These are phyloP conservation scores for Microdon myrmicae DNA, from an alignment of 2,888 invertebrate species.

Conservation along the genomic window DNA sequence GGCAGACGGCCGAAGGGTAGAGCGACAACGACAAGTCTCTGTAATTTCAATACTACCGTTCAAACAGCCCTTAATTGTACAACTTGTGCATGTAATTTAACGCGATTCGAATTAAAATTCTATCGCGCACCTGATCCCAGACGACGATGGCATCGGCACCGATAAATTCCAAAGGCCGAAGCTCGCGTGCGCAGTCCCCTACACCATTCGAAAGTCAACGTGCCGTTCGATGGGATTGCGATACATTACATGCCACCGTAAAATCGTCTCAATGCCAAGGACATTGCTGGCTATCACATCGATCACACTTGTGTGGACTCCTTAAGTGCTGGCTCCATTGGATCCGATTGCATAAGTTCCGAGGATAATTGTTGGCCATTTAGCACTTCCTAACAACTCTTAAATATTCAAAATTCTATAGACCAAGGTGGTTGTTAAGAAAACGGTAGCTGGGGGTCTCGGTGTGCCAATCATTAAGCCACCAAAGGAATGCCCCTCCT, in stretches of 20 bases:
- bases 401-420: constrained; percentile 52
- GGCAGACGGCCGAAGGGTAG: neutral
- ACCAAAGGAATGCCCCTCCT: constrained; percentile 32
- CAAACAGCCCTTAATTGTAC: constrained; percentile 10
- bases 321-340: too few relatives aligned
- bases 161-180: constrained; percentile 7
- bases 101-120: constrained; percentile 41
- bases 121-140: constrained; percentile 7
- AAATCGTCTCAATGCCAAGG: constrained; percentile 7
- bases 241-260: neutral
- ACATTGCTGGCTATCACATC: neutral
- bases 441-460: neutral
- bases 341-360: too few relatives aligned
- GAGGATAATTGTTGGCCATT: constrained; percentile 45
- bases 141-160: constrained; percentile 8
- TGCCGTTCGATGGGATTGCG: constrained; percentile 1
- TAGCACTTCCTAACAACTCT: constrained; percentile 44
- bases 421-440: constrained; percentile 40
- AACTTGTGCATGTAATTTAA: constrained; percentile 14
- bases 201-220: constrained; percentile 7
- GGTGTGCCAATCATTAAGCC: constrained; percentile 37
- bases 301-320: too few relatives aligned
- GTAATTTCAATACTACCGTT: constrained; percentile 15
- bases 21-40: too few relatives aligned
- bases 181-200: neutral